Percentiles rank a stretch among this genome's conserved stretches.
Conservation (phyloP, 2,113 vertebrate genomes). For the Pithys albifrons region DNA sequence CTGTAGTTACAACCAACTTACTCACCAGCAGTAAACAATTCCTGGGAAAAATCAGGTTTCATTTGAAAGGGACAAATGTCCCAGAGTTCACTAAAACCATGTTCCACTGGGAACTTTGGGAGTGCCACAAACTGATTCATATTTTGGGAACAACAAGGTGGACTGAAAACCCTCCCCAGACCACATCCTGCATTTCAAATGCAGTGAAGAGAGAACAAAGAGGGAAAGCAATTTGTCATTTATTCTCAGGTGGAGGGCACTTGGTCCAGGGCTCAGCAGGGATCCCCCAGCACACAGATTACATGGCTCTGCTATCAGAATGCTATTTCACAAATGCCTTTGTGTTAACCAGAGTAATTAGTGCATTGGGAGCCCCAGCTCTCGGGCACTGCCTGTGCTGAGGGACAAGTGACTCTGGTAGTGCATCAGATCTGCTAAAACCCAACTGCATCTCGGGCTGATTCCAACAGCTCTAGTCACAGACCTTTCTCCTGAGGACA, state of each 20-base stretch:
- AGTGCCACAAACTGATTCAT: neutral
- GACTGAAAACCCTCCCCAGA: neutral
- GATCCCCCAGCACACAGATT: neutral
- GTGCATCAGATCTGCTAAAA: neutral
- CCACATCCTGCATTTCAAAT: neutral
- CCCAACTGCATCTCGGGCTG: neutral
- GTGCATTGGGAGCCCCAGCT: slow-evolving; percentile 42
- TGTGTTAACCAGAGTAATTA: slow-evolving; percentile 40
- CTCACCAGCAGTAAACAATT: neutral
- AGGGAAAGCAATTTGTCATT: neutral
- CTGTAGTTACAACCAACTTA: neutral
- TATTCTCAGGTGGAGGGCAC: neutral
- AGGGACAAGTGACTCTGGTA: neutral
- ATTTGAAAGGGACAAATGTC: neutral
- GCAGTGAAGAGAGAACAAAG: neutral
- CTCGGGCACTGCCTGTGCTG: neutral
- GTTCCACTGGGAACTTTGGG: neutral
- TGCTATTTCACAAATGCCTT: neutral
- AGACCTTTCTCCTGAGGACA: neutral
- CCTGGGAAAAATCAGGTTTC: neutral
- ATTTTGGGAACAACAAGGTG: neutral
- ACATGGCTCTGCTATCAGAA: neutral
- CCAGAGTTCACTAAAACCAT: neutral
- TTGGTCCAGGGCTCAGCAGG: neutral
- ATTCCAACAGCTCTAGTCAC: neutral